Base-by-base conservation (phyloP, 2,797 vertebrate species). In the Halcyon badia region DNA sequence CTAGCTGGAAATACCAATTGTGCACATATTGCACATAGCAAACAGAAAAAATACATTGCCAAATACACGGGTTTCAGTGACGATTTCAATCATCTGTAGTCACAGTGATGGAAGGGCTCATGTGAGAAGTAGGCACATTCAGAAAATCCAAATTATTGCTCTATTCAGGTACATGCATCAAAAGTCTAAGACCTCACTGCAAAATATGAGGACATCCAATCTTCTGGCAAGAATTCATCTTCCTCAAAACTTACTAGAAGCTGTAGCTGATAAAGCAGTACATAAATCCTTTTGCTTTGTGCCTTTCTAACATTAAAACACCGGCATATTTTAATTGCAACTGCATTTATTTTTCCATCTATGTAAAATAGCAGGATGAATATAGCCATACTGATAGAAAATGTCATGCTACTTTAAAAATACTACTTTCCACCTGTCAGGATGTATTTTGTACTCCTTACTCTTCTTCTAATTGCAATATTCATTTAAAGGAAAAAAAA, bases 391-490 rank as follows among this genome's bases (percentile, higher is more conserved):
- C 31, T 78, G 76, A 91, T 87, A 71, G 62, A 76, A 95, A 94
- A 96, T 82, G 49, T 79, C 73, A 88, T 56, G 35, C 49, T 88
- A 82, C 72, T 92, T 94, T 60, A 92, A 94, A 95, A 94, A 87
- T 57, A 90, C 4, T 90, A n/a, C 65, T 73, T 95, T 92, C 81
- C 86, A 93, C 76, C 90, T 95, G 80, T 75, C 57, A 64, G 90
- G 93, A 89, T 87, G 70, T 84, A 84, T 94, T 96, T 90, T 94
- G 68, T 73, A 73, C 58, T 95, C 58, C 68, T 51, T 84, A 88
- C 87, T 95, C 51, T 94, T 85, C 57, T 94, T 88, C 69, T 95
- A 96, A 92, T 83, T 90, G 76, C 65, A 78, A 39, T 75, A 77
- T 65, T 90, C 8, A 83, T 94, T 87, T 90, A 93, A 91, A 78